A percentile compares a stretch with the other conserved stretches of the same genome.
Conservation (phyloP, 2,888 invertebrate genomes). For the Celastrina argiolus region DNA sequence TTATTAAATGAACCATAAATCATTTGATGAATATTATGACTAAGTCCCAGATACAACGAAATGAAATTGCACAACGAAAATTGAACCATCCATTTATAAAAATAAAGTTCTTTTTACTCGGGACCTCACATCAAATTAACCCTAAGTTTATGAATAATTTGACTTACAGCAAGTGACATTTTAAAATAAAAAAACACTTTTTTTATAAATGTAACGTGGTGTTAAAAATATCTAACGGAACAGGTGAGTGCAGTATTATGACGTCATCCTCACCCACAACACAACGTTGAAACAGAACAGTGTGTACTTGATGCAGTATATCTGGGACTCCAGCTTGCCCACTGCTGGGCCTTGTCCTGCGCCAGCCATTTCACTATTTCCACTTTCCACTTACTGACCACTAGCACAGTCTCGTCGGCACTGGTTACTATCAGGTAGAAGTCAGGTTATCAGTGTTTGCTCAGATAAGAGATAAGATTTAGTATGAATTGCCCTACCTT, state of each 20-base stretch:
- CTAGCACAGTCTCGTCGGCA: slow-evolving; percentile 52
- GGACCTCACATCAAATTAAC: too few relatives aligned
- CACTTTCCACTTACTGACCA: slow-evolving; percentile 44
- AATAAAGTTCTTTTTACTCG: too few relatives aligned
- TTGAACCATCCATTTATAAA: too few relatives aligned
- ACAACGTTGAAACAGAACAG: slow-evolving; percentile 89
- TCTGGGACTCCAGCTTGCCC: slow-evolving; percentile 84
- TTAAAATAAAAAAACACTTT: too few relatives aligned
- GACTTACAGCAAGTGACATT: too few relatives aligned
- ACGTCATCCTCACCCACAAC: slow-evolving; percentile 82
- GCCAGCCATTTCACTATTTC: slow-evolving; percentile 73
- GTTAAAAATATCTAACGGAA: not conserved
- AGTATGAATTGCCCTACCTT: slow-evolving; percentile 67
- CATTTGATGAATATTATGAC: too few relatives aligned
- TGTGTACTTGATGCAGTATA: slow-evolving; percentile 88
- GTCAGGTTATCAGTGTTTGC: slow-evolving; percentile 72
- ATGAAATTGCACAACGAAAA: too few relatives aligned
- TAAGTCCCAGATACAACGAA: too few relatives aligned
- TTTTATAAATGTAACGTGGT: not conserved
- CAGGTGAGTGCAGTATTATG: not conserved
- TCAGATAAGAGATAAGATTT: slow-evolving; percentile 60
- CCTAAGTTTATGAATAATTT: too few relatives aligned
- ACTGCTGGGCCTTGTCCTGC: slow-evolving; percentile 72
- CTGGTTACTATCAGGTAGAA: slow-evolving; percentile 64
- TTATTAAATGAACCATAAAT: too few relatives aligned